phyloP scores from a whole-genome alignment of 1,140 invertebrate species.

The Trachymyrmex cornetzi region DNA sequence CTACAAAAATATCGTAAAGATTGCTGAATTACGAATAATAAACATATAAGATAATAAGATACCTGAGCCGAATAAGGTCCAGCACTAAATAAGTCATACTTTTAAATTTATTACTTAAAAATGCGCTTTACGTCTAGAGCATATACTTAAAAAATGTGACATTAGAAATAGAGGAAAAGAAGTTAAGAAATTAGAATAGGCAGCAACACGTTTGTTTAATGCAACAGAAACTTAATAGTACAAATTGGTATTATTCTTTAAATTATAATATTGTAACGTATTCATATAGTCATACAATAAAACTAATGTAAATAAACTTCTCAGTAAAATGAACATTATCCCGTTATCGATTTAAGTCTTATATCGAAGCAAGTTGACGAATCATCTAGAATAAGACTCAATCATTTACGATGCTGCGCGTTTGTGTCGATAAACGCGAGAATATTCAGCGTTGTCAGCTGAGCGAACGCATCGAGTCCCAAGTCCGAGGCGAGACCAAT shows the following conservation, averaged over 20 bases:
- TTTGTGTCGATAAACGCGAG: slow-evolving; percentile 44
- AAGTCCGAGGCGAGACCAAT: slow-evolving; percentile 57
- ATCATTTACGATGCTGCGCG: slow-evolving; percentile 29
- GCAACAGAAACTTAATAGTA: no score
- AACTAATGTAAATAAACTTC: not conserved
- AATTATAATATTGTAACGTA: not conserved
- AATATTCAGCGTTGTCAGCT: slow-evolving; percentile 42
- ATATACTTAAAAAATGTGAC: no score
- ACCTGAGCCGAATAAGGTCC: no score
- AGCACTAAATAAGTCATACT: no score
- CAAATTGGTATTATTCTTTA: not conserved
- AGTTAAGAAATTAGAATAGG: no score
- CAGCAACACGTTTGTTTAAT: no score
- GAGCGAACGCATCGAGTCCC: slow-evolving; percentile 39
- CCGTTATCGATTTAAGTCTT: not conserved
- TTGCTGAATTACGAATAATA: not conserved
- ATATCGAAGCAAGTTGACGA: not conserved
- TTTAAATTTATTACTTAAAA: no score
- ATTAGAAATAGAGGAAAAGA: no score
- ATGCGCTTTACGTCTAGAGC: no score
- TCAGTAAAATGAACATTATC: not conserved
- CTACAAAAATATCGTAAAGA: not conserved
- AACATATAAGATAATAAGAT: not conserved
- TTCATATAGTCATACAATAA: no score
- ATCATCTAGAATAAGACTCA: not conserved